Conservation (phyloP, 2,113 vertebrate species). For the Mirounga angustirostris region DNA sequence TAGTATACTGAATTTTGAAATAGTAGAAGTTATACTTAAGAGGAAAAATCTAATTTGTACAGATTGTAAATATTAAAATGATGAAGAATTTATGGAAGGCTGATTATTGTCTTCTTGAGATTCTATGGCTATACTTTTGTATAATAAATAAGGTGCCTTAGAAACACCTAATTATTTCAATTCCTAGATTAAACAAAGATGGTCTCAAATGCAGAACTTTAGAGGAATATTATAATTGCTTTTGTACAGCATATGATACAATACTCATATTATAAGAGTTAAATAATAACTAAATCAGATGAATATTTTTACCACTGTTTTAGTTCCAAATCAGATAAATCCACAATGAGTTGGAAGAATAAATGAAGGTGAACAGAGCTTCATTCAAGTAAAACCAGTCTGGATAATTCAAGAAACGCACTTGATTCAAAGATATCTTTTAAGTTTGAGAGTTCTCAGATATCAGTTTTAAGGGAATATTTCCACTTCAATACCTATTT, state of each 20-base stretch:
- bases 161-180: conserved; percentile 25
- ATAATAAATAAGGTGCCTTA: neutral
- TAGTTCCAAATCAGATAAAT: neutral
- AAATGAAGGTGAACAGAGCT: neutral
- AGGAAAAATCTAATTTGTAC: neutral
- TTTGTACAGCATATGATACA: neutral
- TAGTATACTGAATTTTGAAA: neutral
- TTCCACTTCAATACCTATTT: neutral
- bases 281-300: neutral
- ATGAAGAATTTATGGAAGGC: neutral
- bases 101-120: neutral
- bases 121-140: neutral
- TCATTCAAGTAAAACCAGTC: neutral
- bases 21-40: neutral
- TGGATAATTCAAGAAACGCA: neutral
- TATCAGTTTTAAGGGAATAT: neutral
- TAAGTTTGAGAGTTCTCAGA: neutral
- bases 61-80: neutral
- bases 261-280: neutral
- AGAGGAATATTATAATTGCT: neutral
- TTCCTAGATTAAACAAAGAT: neutral
- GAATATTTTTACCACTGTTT: neutral
- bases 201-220: neutral
- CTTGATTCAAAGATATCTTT: neutral
- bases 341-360: neutral